Evolutionary conservation across 2,888 invertebrate species (phyloP), one percentile per base, ranked within the genome.

Genomic region (Trachelus stipa): DNA sequence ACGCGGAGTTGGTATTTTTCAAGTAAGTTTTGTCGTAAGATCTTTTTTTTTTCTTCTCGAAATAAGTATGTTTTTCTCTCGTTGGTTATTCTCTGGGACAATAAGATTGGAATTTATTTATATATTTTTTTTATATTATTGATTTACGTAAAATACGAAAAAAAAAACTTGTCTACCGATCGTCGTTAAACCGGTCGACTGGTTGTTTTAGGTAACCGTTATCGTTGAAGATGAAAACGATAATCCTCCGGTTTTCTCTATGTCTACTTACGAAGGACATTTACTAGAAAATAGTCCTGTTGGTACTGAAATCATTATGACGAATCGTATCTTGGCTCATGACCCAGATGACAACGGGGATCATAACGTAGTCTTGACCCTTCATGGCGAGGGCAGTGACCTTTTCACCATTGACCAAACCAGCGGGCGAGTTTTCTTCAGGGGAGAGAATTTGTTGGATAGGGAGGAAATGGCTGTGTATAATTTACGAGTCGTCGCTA

Each of bases 201-300:
- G 40, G 40, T 12, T 9, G 33, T 79, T 83, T 12, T 75, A 92
- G 91, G 92, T 96, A 1, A 95, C 95, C 15, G 93, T 97, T 40
- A 92, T 95, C 77, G 96, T 97, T 0, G 96, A 96, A 80, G 97
- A 98, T 88, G 96, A 96, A 81, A 97, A 98, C 87, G 97, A 97
- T 87, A 97, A 97, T 87, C 94, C 97, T 4, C 98, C 98, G 0
- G 91, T 94, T 79, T 98, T 98, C 89, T 95, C 95, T 82, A 92
- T 94, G 15, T 88, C 93, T 1, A 90, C 92, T 1, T 98, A 97
- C 88, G 95, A 96, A 85, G 97, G 97, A 1, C 93, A 93, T 80
- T 95, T 98, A 30, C 92, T 92, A 73, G 98, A 98, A 92, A 97
- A 98, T 90, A 94, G 96, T 40, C 92, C 92, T 12, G 92, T 93